phyloP scores from a whole-genome alignment of 2,797 vertebrate species.

The Otolemur crassicaudatus region DNA sequence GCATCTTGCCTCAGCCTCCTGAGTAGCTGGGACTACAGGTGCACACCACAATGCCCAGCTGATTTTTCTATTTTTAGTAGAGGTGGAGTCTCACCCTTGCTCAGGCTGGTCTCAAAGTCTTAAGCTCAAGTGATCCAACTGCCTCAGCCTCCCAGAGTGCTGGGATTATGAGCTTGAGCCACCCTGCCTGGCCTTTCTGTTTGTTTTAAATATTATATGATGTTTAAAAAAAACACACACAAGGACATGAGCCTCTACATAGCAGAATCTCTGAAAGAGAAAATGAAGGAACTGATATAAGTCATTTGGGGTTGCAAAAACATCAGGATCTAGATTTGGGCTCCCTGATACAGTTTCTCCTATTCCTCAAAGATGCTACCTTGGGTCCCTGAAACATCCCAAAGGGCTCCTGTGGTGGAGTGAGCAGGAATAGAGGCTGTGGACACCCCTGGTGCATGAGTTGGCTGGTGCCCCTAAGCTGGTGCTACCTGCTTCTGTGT shows the following conservation, averaged over 20 bases:
- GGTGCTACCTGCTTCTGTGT: neutral
- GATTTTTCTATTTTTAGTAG: too few species aligned
- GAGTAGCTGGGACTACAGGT: too few species aligned
- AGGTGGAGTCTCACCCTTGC: too few species aligned
- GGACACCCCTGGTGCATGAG: neutral
- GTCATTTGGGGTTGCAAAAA: neutral
- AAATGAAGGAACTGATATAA: neutral
- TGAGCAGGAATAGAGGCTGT: neutral
- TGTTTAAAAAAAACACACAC: neutral
- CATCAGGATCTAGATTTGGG: neutral
- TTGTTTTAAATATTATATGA: neutral
- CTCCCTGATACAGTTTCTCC: neutral
- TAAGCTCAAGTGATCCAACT: too few species aligned
- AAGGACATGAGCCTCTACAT: neutral
- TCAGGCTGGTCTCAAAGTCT: too few species aligned
- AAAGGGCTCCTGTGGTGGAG: fast-evolving
- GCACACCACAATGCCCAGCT: too few species aligned
- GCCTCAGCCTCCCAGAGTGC: too few species aligned
- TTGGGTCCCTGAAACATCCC: neutral
- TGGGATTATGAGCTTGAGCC: too few species aligned
- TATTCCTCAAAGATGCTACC: neutral
- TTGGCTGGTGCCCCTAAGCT: neutral
- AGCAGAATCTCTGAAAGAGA: neutral
- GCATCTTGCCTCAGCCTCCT: too few species aligned
- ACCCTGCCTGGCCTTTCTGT: neutral